Percentiles rank a stretch among this genome's conserved stretches.
Evolutionary conservation across 2,113 vertebrate genomes (phyloP).

Genomic region (Engraulis encrasicolus): DNA sequence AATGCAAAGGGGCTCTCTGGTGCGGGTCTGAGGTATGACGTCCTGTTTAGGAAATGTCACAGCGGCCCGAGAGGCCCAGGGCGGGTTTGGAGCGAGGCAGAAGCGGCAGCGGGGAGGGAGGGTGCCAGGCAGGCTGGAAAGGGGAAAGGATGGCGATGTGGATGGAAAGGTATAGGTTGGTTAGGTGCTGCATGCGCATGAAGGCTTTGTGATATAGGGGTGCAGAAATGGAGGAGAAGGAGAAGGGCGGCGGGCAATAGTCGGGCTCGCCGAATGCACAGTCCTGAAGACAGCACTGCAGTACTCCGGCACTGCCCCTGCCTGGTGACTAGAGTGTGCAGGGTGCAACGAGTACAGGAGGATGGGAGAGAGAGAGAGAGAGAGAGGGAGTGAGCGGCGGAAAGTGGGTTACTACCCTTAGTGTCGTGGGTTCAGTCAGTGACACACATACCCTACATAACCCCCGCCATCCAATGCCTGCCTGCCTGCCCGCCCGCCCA

Average conservation of each 20-base stretch:
- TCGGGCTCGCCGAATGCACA: constrained; percentile 30
- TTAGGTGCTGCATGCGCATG: constrained; percentile 35
- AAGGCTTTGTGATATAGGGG: constrained; percentile 50
- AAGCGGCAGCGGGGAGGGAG: neutral
- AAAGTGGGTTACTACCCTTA: constrained; percentile 77
- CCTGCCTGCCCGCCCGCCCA: constrained; percentile 37
- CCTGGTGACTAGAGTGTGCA: constrained; percentile 55
- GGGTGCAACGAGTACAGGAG: constrained; percentile 21
- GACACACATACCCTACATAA: constrained; percentile 67
- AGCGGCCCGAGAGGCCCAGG: constrained; percentile 62
- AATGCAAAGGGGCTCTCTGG: constrained; percentile 44
- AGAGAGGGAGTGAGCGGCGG: constrained; percentile 41
- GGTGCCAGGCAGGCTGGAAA: neutral
- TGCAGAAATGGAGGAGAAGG: neutral
- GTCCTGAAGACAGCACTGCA: constrained; percentile 80
- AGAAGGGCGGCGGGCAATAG: neutral
- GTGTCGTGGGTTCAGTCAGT: constrained; percentile 66
- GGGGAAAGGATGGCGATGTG: too few relatives aligned
- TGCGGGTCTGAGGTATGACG: constrained; percentile 66
- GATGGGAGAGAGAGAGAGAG: constrained; percentile 6
- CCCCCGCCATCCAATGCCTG: too few relatives aligned
- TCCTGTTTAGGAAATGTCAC: constrained; percentile 76
- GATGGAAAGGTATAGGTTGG: neutral
- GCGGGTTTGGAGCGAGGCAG: constrained; percentile 21
- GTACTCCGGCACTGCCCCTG: constrained; percentile 67